Evolutionary conservation across 2,797 vertebrate species (phyloP), one percentile per base, ranked within the genome.

Genomic region (Sebastes diploproa): DNA sequence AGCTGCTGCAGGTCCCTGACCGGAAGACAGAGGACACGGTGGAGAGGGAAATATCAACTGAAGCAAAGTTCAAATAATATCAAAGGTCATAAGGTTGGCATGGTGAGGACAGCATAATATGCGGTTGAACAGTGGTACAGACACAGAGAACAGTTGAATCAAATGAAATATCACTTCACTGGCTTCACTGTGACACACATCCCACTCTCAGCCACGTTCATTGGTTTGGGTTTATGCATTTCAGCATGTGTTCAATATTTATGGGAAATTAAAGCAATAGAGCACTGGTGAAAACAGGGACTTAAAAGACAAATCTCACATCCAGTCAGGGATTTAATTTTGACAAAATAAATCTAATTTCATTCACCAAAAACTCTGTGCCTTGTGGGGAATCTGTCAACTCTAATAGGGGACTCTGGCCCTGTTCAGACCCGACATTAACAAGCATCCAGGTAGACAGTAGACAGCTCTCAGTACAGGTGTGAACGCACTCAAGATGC

Each of bases 1-100:
- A 99, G 85, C 93, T 99, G 98, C 93, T 99, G 98, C 84, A 99
- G 96, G 92, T 99, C 98, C 93, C 98, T 99, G 94, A 80, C 62
- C 22, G 83, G 11, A 76, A 74, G 61, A 81, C 61, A 77, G 22
- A 85, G 30, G 22, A 76, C 6, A 59, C 25, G 10, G 29, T 13
- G 32, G 14, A 69, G 22, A 75, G 42, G 10, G 29, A 76, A 50
- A 72, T 60, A 38, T 87, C 50, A 75, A 22, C 60, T 27, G 32
- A 80, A 4, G 42, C 23, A 27, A 20, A 32, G 63, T 11, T 83
- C 7, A 70, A 9, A 22, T 32, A 4, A 42, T 7, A 50, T 52
- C 13, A 63, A 29, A 58, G 59, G 32, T 50, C 5, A 1, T 52
- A 12, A 7, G 14, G 61, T 20, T 10, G 23, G 11, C 38, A 20